These are phyloP conservation scores for Pogonomyrmex barbatus DNA, from an alignment of 1,140 invertebrate species.

Conservation along the genomic window DNA sequence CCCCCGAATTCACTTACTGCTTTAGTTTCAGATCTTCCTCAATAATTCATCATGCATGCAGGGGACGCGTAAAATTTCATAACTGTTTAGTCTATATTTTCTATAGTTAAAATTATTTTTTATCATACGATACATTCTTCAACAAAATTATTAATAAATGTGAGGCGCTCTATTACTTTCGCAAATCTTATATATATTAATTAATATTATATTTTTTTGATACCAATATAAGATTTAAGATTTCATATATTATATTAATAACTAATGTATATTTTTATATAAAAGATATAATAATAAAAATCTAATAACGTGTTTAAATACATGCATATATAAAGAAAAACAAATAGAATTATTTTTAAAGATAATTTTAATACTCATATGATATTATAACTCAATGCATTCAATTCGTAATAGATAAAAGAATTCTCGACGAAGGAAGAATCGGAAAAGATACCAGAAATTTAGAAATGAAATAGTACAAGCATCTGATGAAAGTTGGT, in stretches of 20 bases:
- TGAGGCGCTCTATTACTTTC: neutral
- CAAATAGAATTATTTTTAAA: neutral
- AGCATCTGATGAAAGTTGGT: constrained; percentile 51
- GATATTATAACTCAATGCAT: too few species aligned
- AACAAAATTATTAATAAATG: neutral
- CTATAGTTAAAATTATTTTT: neutral
- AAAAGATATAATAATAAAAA: neutral
- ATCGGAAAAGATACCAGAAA: constrained; percentile 48
- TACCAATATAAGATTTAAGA: neutral
- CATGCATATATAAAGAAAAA: neutral
- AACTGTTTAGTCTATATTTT: neutral
- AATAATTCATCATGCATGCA: constrained; percentile 33
- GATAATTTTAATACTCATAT: neutral
- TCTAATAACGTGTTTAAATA: neutral
- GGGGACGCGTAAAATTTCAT: constrained; percentile 10
- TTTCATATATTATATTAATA: neutral
- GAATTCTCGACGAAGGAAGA: neutral
- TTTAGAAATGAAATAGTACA: constrained; percentile 33
- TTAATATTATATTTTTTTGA: neutral
- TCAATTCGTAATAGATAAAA: neutral
- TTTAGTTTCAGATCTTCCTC: constrained; percentile 46
- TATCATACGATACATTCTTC: neutral
- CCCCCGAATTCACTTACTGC: constrained; percentile 59
- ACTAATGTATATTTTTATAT: neutral
- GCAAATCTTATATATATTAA: neutral